Base-by-base conservation (phyloP, 2,888 invertebrate species). In the Hemithea aestivaria region DNA sequence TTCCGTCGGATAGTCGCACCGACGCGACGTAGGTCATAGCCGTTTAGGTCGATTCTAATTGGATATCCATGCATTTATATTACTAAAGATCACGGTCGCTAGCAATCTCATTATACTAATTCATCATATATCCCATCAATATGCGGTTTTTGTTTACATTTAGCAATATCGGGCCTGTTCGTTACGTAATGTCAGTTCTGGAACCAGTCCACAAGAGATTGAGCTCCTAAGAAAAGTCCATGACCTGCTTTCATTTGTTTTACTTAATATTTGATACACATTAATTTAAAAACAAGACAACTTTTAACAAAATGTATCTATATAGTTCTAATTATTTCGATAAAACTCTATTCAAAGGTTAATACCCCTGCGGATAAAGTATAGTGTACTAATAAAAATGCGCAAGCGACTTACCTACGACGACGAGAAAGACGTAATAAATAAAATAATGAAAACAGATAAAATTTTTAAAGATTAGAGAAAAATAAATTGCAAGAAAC, bases 201-300 rank as follows among this genome's bases (percentile, higher is more conserved):
- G 48, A 78, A 78, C 76, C 74, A 62, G 78, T 77, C 71, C 27
- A 23, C 25, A 28, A 26, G 25, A 44, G 40, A 33, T 46, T 66
- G 58, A 62, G 56, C 52, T 66, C 68, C 70, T 74, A 78, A 70
- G 74, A 73, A 68, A 68, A 62, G 16, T 70, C 83, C 83, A 20
- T 82, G 83, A 82, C 84, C 73, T 53, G 59, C 73, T 74, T 74
- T 70, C 57, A 33, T 60, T 56, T 34, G 21, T 45, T 30, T 38
- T 33, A 26, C 20, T 4, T 16, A 16, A 32, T 40, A 38, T 35
- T 44, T 27, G 41, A 22, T n/a, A 21, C n/a, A n/a, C n/a, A n/a
- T n/a, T n/a, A n/a, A n/a, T n/a, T n/a, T n/a, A n/a, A n/a, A n/a
- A n/a, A n/a, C n/a, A n/a, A n/a, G n/a, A n/a, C n/a, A n/a, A n/a